These are phyloP conservation scores for Bellardia pandia DNA, from an alignment of 2,888 invertebrate genomes.

Conservation along the genomic window DNA sequence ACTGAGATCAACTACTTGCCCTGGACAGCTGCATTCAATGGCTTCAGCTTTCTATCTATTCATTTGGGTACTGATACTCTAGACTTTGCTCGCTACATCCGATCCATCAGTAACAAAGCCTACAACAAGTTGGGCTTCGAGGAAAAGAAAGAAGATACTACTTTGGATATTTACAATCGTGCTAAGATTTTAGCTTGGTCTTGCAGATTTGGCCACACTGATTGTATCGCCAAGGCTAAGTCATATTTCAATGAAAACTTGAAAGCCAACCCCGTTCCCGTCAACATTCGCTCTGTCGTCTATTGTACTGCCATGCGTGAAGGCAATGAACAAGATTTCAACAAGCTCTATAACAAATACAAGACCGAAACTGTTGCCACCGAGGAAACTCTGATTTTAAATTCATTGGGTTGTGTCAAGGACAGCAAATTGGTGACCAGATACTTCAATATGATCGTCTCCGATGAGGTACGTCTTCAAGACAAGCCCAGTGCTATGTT, in stretches of 20 bases:
- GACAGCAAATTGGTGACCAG: conserved; percentile 85
- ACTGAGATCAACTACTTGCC: conserved; percentile 90
- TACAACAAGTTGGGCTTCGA: conserved; percentile 85
- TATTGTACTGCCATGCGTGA: conserved; percentile 91
- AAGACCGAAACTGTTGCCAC: conserved; percentile 86
- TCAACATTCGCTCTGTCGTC: conserved; percentile 88
- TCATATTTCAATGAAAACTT: conserved; percentile 81
- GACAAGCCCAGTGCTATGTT: conserved; percentile 81
- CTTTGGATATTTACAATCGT: conserved; percentile 86
- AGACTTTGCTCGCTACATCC: conserved; percentile 83
- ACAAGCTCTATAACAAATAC: conserved; percentile 87
- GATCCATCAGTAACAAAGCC: conserved; percentile 84
- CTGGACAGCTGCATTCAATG: conserved; percentile 88
- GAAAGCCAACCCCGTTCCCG: conserved; percentile 83
- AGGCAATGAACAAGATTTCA: conserved; percentile 87
- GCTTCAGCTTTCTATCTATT: conserved; percentile 82
- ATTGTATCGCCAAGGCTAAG: conserved; percentile 85
- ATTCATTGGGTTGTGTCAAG: conserved; percentile 88
- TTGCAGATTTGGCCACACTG: conserved; percentile 87
- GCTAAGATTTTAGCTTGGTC: conserved; percentile 87
- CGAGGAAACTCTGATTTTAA: conserved; percentile 88
- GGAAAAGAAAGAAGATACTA: conserved; percentile 83
- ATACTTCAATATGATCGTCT: conserved; percentile 85
- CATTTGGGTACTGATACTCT: conserved; percentile 78
- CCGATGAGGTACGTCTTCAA: conserved; percentile 81